Base-by-base conservation (phyloP, 2,113 vertebrate species). In the Beaufortia kweichowensis region DNA sequence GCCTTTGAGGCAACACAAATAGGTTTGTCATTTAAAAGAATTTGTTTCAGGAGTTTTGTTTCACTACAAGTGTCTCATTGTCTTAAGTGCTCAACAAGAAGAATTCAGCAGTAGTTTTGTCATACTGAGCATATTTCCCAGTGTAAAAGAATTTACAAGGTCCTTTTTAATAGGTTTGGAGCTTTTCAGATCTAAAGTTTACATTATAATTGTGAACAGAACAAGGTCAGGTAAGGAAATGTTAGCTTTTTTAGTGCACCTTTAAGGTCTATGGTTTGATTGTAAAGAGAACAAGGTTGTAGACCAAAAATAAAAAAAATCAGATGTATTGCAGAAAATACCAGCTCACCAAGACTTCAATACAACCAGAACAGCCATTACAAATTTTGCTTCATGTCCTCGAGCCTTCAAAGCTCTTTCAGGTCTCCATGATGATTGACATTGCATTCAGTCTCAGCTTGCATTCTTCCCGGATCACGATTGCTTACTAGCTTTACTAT, bases 1-100 rank as follows among this genome's bases (percentile, higher is more conserved):
- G 90, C 84, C 85, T 87, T 89, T 90, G 90, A 91, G 90, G n/a
- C n/a, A n/a, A n/a, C n/a, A n/a, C n/a, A n/a, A n/a, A n/a, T 90
- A 89, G 88, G 89, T 86, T 73, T 83, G 83, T 82, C 85, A 84
- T 90, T 87, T 89, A 87, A 86, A 86, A 88, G 82, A 76, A 46
- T 8, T 1, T 31, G 23, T 21, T 57, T 29, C 39, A 2, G 19
- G 41, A 11, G 7, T 10, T 2, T 46, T 15, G 43, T 15, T 15
- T 12, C 14, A 15, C 12, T 1, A 4, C 43, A 62, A 61, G 12
- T 12, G 17, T 28, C 39, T 41, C n/a, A 21, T 17, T 33, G 35
- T 59, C 15, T 67, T n/a, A 4, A 19, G 19, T n/a, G 19, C 19
- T 50, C 15, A 19, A 7, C 6, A 5, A 50, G 26, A 21, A n/a